Percentiles rank a stretch among this genome's conserved stretches.
phyloP scores from a whole-genome alignment of 2,888 invertebrate species.

The Nemurella pictetii region DNA sequence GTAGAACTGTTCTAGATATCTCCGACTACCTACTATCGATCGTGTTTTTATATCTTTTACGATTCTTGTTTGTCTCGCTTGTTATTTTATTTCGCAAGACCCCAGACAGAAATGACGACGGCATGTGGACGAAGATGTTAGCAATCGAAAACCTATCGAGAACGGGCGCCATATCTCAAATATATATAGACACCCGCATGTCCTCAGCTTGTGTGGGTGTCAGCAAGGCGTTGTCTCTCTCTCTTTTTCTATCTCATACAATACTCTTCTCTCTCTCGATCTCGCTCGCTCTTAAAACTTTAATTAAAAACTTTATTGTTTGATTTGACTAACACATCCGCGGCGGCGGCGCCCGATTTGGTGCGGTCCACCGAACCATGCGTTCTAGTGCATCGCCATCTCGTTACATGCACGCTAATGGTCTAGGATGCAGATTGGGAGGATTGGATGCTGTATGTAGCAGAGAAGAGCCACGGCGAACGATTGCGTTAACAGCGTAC shows the following conservation, averaged over 20 bases:
- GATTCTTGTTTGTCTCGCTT: too few relatives aligned
- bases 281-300: background rate
- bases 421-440: background rate
- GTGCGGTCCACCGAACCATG: constrained; percentile 1
- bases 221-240: constrained; percentile 7
- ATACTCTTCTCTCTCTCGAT: background rate
- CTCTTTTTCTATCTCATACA: background rate
- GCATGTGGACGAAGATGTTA: too few relatives aligned
- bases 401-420: background rate
- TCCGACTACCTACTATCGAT: too few relatives aligned
- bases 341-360: background rate
- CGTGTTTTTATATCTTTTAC: too few relatives aligned
- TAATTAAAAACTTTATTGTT: constrained; percentile 37
- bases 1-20: too few relatives aligned
- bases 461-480: too few relatives aligned
- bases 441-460: background rate
- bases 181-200: background rate
- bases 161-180: too few relatives aligned
- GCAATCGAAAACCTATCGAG: too few relatives aligned
- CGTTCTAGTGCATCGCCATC: background rate
- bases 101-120: too few relatives aligned
- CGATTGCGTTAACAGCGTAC: too few relatives aligned
- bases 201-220: constrained; percentile 14
- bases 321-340: constrained; percentile 31
- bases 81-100: too few relatives aligned